Evolutionary conservation across 2,797 vertebrate genomes (phyloP), one percentile per base, ranked within the genome.

Genomic region (Anableps anableps): DNA sequence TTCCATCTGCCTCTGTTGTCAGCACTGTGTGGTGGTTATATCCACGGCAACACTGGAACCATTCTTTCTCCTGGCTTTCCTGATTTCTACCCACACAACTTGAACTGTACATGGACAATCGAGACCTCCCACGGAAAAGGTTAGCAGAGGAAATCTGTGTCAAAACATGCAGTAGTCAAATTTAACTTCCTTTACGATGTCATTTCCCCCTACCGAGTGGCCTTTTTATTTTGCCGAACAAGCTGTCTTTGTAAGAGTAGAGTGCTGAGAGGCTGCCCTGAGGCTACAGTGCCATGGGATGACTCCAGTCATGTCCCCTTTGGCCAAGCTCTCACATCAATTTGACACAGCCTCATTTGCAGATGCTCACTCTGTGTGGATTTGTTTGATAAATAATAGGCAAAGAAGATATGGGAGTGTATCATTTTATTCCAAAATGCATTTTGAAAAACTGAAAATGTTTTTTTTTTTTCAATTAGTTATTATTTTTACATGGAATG

Each of bases 21-120:
- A 99, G 99, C 99, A 5, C 94, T 99, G 4, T 99, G 99, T 31
- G 98, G 99, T 48, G 99, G 99, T 68, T 99, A 98, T 86, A 97
- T 99, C 86, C 98, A 97, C 88, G 97, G 97, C 64, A 98, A 98
- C 93, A 94, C 94, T 3, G 98, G 98, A 36, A 99, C 98, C 87
- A 97, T 99, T 92, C 92, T 99, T 68, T 99, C 99, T 3, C 99
- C 99, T 2, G 98, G 98, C 36, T 99, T 99, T 88, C 98, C 99
- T 14, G 99, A 99, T 90, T 99, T 99, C 91, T 99, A 99, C 91
- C 98, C 98, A 2, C 99, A 99, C 94, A 99, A 99, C 94, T 93
- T 99, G 93, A 99, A 99, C 95, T 99, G 99, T 93, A 99, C 99
- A 0, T 99, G 99, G 99, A 94, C 97, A 1, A 98, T 99, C 36